Evolutionary conservation across 2,797 vertebrate species (phyloP), one percentile per base, ranked within the genome.

Genomic region (Rhyacichthys aspro): DNA sequence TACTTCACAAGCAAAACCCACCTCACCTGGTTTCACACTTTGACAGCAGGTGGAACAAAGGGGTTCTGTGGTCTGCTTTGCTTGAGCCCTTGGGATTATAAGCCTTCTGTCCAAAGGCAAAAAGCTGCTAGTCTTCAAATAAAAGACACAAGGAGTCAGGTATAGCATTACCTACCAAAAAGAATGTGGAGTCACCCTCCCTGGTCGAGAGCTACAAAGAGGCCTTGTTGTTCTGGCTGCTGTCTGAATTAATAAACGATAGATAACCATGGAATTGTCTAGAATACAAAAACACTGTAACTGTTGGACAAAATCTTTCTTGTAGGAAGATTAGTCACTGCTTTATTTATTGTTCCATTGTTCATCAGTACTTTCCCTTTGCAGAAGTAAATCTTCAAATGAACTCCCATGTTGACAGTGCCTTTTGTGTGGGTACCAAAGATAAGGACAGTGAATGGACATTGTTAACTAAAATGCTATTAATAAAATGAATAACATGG

Each of bases 131-230:
- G 11, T 14, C 19, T 19, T n/a, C 45, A 14, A 47, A n/a, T 28
- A 28, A 33, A 28, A 48, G 5, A 15, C 46, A 33, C 23, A 33
- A 33, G 23, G 14, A 28, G 23, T 11, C 46, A 9, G 23, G 14
- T 9, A 28, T 9, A 48, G 46, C 14, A 15, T 48, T 32, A 48
- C 23, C 8, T 33, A 15, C n/a, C 46, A 48, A 48, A 48, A 23
- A 48, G 46, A 48, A 48, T 48, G 46, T n/a, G 9, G 46, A 48
- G 9, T 33, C 0, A 8, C 8, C 5, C 46, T 48, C 14, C 23
- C 23, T 48, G 46, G 39, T 33, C 4, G 23, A 48, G 8, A 33
- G 28, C 28, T 48, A 32, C 23, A 48, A 48, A 48, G 46, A 33
- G 23, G 10, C 17, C 23, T 23, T 23, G 23, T 47, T 47, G 46